Evolutionary conservation across 2,797 vertebrate species (phyloP).

Genomic region (Poecilia gillii): DNA sequence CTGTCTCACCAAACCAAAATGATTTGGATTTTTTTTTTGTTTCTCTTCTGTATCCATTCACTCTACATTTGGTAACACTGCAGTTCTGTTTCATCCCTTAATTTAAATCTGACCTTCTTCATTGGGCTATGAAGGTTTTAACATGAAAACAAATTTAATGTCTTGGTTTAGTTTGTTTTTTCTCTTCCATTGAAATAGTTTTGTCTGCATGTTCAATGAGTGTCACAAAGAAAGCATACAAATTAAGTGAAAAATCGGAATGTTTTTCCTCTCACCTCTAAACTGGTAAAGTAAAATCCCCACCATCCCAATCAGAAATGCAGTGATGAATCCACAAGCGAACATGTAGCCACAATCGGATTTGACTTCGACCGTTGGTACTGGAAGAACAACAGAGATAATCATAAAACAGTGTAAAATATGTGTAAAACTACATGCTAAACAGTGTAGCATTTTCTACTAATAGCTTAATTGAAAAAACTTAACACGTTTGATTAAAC

Average conservation of each 20-base stretch:
- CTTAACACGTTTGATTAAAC: neutral
- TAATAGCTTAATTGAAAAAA: neutral
- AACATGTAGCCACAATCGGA: accelerated
- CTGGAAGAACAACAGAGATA: neutral
- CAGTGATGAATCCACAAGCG: accelerated
- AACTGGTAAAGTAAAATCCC: accelerated
- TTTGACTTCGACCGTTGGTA: accelerated
- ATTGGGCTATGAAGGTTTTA: neutral
- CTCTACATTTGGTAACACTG: neutral
- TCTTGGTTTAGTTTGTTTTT: neutral
- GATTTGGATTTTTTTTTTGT: neutral
- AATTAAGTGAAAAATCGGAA: neutral
- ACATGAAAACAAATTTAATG: neutral
- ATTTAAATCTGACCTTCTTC: neutral
- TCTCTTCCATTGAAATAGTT: neutral
- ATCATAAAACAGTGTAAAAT: neutral
- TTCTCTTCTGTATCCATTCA: neutral
- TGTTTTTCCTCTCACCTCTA: constrained; percentile 3
- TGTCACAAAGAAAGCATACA: neutral
- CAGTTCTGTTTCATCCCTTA: neutral
- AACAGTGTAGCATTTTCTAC: neutral
- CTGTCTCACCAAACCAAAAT: neutral
- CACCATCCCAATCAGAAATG: accelerated
- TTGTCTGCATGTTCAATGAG: neutral
- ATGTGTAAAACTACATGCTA: no score